phyloP scores from a whole-genome alignment of 2,797 vertebrate species.

The Neoniphon sammara region DNA sequence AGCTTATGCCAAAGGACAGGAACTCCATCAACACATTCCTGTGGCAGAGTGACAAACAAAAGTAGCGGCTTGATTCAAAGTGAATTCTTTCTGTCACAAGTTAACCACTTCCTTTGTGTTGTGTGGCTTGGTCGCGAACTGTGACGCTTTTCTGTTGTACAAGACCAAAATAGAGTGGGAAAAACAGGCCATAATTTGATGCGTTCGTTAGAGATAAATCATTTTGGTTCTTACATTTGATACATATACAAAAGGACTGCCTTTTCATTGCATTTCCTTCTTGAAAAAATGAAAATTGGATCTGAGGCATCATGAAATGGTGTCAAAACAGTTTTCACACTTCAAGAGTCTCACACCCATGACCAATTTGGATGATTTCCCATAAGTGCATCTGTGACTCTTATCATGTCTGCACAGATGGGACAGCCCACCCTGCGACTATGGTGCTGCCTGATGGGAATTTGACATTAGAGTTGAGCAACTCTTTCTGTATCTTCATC shows the following conservation, averaged over 20 bases:
- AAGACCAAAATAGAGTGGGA: constrained; percentile 27
- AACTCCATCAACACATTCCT: constrained; percentile 44
- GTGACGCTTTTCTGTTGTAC: constrained; percentile 38
- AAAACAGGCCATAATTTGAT: constrained; percentile 7
- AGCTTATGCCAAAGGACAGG: constrained; percentile 26
- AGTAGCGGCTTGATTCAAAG: constrained; percentile 54
- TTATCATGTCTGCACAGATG: constrained; percentile 71
- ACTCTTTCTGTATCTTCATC: constrained; percentile 1
- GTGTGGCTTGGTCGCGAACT: constrained; percentile 41
- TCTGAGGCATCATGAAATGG: constrained; percentile 3
- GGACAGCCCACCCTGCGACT: constrained; percentile 51
- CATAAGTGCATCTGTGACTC: constrained; percentile 52
- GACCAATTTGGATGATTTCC: constrained; percentile 54
- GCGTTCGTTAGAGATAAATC: constrained; percentile 4
- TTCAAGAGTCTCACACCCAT: constrained; percentile 42
- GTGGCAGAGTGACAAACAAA: constrained; percentile 53
- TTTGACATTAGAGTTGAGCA: constrained; percentile 13
- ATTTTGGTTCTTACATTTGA: constrained; percentile 9
- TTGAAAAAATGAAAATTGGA: constrained; percentile 7
- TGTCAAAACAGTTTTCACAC: constrained; percentile 37
- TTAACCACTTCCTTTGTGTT: constrained; percentile 56
- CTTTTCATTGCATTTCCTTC: constrained; percentile 3
- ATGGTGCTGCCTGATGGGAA: constrained; percentile 32
- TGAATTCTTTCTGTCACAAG: constrained; percentile 11
- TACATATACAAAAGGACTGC: neutral